Evolutionary conservation across 2,888 invertebrate genomes (phyloP).

Genomic region (Bruchidius siliquastri): DNA sequence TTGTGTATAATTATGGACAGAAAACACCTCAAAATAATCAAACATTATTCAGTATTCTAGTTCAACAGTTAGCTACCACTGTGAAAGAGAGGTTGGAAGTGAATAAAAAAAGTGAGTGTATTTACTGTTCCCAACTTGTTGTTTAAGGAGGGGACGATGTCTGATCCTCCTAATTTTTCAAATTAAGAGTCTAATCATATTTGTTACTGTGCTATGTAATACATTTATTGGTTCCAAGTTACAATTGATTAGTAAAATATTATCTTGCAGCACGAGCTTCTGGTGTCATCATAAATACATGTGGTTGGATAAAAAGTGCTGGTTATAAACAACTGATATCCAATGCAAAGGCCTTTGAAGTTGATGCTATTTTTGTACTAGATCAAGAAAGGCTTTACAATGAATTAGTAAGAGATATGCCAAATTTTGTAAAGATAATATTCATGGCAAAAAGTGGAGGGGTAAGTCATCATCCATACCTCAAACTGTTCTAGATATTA

Average conservation of each 20-base stretch:
- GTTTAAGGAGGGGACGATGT: no score
- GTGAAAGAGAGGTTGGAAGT: constrained; percentile 78
- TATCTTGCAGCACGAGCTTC: constrained; percentile 64
- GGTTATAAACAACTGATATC: constrained; percentile 86
- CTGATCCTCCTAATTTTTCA: no score
- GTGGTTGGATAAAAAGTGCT: constrained; percentile 92
- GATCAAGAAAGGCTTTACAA: constrained; percentile 96
- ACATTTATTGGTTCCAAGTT: no score
- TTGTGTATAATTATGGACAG: constrained; percentile 93
- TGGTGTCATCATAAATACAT: constrained; percentile 94
- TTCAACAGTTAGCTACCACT: constrained; percentile 80
- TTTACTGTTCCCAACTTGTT: no score
- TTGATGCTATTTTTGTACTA: constrained; percentile 89
- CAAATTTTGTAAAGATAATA: constrained; percentile 83
- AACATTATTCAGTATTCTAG: constrained; percentile 77
- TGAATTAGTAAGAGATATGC: constrained; percentile 90
- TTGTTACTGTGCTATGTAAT: no score
- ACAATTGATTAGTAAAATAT: neutral
- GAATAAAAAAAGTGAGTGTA: constrained; percentile 72
- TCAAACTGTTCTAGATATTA: no score
- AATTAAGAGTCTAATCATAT: no score
- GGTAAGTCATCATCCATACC: constrained; percentile 52
- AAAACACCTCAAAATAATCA: constrained; percentile 70
- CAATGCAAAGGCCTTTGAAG: constrained; percentile 90
- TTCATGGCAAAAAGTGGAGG: constrained; percentile 81